phyloP scores from a whole-genome alignment of 64 coral and sea anemone genomes.

The Montipora sp. region DNA sequence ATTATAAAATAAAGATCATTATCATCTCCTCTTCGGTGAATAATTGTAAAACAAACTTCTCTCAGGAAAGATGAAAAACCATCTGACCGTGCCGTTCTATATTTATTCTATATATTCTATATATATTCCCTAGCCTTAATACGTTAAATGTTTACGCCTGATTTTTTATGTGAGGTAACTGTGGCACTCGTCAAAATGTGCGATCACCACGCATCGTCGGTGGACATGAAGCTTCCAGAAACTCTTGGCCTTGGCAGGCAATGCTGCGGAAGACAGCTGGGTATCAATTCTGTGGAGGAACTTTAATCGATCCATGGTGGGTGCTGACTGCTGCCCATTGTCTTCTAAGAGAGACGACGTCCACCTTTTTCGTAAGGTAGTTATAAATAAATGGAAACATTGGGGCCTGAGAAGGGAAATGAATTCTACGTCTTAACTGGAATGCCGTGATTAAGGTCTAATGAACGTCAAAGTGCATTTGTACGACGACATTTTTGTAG shows the following conservation, averaged over 20 bases:
- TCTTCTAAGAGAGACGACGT: background rate
- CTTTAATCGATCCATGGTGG: conserved; percentile 25
- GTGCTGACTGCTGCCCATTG: conserved; percentile 57
- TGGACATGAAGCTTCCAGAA: conserved; percentile 11
- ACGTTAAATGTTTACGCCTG: background rate
- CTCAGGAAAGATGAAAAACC: no score
- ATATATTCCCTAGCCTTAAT: no score
- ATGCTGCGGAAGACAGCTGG: background rate
- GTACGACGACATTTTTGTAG: no score
- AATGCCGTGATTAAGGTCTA: no score
- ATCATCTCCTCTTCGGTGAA: no score
- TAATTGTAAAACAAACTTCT: no score
- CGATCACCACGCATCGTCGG: conserved; percentile 35
- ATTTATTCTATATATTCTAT: no score
- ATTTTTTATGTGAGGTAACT: background rate
- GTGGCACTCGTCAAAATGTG: background rate
- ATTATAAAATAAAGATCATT: no score
- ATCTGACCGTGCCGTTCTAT: no score
- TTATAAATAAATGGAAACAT: background rate
- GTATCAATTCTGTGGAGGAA: conserved; percentile 30
- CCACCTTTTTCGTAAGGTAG: background rate
- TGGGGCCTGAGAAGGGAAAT: background rate
- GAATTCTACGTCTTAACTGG: background rate
- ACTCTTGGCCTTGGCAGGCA: conserved; percentile 63
- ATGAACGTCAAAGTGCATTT: no score